A percentile compares a stretch with the other conserved stretches of the same genome.
Evolutionary conservation across 2,888 invertebrate genomes (phyloP).

Genomic region (Stenodera caucasica): DNA sequence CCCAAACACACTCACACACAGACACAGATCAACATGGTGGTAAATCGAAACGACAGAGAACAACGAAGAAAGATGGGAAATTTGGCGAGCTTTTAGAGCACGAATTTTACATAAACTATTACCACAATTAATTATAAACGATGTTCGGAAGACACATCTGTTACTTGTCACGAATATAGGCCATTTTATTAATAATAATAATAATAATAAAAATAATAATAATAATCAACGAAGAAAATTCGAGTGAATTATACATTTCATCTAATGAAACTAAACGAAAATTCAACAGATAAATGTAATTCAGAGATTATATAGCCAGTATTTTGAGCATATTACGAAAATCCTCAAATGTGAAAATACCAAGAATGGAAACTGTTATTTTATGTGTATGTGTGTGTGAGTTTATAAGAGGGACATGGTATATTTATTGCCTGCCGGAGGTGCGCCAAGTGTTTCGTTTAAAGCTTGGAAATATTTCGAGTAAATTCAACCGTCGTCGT

Average conservation of each 20-base stretch:
- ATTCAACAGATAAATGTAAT: no score
- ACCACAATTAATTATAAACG: constrained; percentile 26
- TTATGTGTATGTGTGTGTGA: neutral
- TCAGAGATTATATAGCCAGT: no score
- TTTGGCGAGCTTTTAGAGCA: neutral
- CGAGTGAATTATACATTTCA: no score
- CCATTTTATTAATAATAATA: constrained; percentile 6
- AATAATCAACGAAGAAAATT: no score
- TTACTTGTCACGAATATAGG: constrained; percentile 31
- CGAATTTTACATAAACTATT: constrained; percentile 26
- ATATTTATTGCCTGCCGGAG: constrained; percentile 14
- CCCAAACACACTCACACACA: neutral
- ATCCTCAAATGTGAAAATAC: neutral
- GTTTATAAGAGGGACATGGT: neutral
- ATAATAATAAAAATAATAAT: neutral
- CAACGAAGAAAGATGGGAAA: neutral
- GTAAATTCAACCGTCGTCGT: neutral
- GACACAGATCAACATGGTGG: no score
- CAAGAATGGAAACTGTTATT: neutral
- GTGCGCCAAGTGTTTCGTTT: constrained; percentile 12
- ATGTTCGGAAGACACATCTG: constrained; percentile 31
- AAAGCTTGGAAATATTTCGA: constrained; percentile 9
- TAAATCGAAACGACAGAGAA: neutral
- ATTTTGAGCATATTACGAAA: no score
- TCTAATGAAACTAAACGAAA: no score